phyloP scores from a whole-genome alignment of 2,797 vertebrate genomes.

The Anolis apletophallus region DNA sequence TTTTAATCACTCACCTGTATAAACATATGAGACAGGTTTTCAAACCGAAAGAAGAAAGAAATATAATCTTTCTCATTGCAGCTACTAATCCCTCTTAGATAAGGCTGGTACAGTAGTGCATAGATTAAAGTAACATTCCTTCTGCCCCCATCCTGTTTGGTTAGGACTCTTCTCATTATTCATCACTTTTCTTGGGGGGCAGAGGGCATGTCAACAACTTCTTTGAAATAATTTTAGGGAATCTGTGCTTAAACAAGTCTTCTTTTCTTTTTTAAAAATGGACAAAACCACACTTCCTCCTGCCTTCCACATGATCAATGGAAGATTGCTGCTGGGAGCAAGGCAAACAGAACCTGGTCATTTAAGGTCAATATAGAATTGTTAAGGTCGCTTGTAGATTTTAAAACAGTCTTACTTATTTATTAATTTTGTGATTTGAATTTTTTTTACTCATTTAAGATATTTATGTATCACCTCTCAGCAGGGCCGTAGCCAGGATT shows the following conservation, averaged over 20 bases:
- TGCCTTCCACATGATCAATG: background rate
- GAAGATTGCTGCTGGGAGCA: background rate
- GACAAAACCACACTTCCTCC: background rate
- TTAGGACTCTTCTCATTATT: background rate
- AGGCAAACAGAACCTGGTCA: background rate
- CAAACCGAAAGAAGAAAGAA: background rate
- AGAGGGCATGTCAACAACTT: slow-evolving; percentile 8
- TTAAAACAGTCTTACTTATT: background rate
- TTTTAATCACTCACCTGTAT: slow-evolving; percentile 16
- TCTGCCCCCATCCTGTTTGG: background rate
- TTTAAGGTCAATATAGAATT: background rate
- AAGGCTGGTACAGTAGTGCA: background rate
- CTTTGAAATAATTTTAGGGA: background rate
- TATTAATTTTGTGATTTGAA: background rate
- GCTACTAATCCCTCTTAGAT: background rate
- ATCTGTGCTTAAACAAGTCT: background rate
- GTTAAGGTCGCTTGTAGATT: background rate
- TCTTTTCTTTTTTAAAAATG: slow-evolving; percentile 1
- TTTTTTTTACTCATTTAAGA: no score
- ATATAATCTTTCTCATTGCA: background rate
- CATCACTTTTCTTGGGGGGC: background rate
- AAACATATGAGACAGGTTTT: slow-evolving; percentile 29
- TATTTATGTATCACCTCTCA: no score
- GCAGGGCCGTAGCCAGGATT: no score
- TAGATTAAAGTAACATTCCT: background rate